phyloP scores from a whole-genome alignment of 2,888 invertebrate genomes.

The Catocala nupta region DNA sequence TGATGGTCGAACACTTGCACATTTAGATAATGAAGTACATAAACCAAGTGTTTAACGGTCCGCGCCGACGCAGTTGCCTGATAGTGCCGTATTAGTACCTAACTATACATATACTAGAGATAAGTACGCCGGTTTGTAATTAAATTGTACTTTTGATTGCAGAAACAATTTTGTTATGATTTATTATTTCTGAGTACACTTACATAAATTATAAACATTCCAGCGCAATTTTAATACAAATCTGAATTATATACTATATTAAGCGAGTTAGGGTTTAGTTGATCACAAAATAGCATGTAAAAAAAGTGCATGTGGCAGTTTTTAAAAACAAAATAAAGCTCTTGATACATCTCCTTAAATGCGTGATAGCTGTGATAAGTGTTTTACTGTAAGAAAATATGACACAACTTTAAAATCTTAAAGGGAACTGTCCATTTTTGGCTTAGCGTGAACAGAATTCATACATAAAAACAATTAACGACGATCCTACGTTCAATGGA shows the following conservation, averaged over 20 bases:
- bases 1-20: conserved; percentile 67
- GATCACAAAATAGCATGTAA: no score
- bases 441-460: no score
- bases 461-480: no score
- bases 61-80: not conserved
- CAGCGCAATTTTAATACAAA: conserved; percentile 16
- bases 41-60: conserved; percentile 13
- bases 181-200: conserved; percentile 24
- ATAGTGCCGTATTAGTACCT: conserved; percentile 16
- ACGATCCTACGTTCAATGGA: no score
- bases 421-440: no score
- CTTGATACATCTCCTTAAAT: no score
- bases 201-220: conserved; percentile 29
- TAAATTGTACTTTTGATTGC: conserved; percentile 28
- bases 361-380: no score
- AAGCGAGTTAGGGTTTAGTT: no score
- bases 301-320: no score
- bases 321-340: no score
- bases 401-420: no score
- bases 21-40: conserved; percentile 68
- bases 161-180: conserved; percentile 32
- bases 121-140: conserved; percentile 11
- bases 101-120: conserved; percentile 10
- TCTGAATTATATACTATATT: not conserved
- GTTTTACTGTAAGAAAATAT: no score